These are phyloP conservation scores for Numenius arquata DNA, from an alignment of 2,113 vertebrate species.

Conservation along the genomic window DNA sequence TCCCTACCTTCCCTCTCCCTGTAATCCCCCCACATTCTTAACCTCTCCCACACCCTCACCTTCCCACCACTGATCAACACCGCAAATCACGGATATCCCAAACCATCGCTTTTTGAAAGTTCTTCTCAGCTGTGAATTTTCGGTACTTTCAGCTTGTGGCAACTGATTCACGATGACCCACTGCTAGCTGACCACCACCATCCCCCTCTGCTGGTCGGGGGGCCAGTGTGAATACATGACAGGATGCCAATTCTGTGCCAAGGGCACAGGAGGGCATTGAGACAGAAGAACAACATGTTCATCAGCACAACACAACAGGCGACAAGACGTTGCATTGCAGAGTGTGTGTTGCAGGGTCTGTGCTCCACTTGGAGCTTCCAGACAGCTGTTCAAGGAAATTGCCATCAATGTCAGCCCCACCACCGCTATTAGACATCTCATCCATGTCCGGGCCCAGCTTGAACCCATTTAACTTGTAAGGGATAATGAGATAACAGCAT, in stretches of 20 bases:
- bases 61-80: not conserved
- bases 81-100: not conserved
- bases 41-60: not conserved
- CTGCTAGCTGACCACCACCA: not conserved
- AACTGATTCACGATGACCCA: not conserved
- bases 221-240: not conserved
- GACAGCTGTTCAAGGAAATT: conserved; percentile 63
- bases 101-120: not conserved
- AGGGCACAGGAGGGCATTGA: not conserved
- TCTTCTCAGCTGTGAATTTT: not conserved
- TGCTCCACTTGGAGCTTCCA: conserved; percentile 55
- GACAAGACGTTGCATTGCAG: not conserved
- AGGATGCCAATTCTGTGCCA: not conserved
- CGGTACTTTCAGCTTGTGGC: not conserved
- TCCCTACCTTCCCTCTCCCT: not conserved
- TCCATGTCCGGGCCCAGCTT: conserved; percentile 52
- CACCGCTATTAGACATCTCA: conserved; percentile 39
- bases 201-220: not conserved
- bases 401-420: conserved; percentile 58
- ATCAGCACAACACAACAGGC: not conserved
- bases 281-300: rapidly evolving
- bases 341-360: not conserved
- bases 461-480: conserved; percentile 59
- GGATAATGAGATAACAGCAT: conserved; percentile 66
- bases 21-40: rapidly evolving